Percentiles rank a stretch among this genome's conserved stretches.
Evolutionary conservation across 2,797 vertebrate species (phyloP).

Genomic region (Eupleurogrammus muticus): DNA sequence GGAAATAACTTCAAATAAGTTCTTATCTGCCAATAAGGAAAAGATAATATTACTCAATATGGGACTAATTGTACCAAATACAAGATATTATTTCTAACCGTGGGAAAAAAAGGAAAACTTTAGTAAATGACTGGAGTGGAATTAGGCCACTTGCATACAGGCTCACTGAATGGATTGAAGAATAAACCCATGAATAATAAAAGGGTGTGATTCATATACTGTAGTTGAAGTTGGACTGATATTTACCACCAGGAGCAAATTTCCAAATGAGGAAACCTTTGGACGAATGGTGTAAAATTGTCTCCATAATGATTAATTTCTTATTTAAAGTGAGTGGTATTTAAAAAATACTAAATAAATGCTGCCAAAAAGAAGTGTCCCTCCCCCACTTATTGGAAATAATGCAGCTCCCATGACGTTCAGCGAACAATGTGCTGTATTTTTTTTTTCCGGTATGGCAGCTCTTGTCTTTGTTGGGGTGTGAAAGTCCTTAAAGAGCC

Average conservation of each 20-base stretch:
- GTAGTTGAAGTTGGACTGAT: not conserved
- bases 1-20: too few species aligned
- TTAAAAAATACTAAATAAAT: not conserved
- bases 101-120: not conserved
- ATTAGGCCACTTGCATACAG: too few species aligned
- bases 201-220: not conserved
- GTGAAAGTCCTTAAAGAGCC: constrained; percentile 14
- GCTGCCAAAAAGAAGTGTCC: not conserved
- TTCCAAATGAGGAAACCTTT: not conserved
- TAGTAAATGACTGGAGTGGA: not conserved
- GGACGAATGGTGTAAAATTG: not conserved
- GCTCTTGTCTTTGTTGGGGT: constrained; percentile 23
- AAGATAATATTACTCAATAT: too few species aligned
- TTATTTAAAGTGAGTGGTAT: not conserved
- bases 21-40: too few species aligned
- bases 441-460: not conserved
- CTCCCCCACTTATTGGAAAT: not conserved
- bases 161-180: not conserved
- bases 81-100: too few species aligned
- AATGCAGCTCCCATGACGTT: not conserved
- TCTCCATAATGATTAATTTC: not conserved
- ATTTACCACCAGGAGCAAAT: not conserved
- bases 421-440: not conserved
- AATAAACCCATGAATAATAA: not conserved
- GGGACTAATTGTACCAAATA: too few species aligned